Percentiles rank a stretch among this genome's conserved stretches.
Evolutionary conservation across 2,797 vertebrate species (phyloP).

Genomic region (Telmatherina bonti): DNA sequence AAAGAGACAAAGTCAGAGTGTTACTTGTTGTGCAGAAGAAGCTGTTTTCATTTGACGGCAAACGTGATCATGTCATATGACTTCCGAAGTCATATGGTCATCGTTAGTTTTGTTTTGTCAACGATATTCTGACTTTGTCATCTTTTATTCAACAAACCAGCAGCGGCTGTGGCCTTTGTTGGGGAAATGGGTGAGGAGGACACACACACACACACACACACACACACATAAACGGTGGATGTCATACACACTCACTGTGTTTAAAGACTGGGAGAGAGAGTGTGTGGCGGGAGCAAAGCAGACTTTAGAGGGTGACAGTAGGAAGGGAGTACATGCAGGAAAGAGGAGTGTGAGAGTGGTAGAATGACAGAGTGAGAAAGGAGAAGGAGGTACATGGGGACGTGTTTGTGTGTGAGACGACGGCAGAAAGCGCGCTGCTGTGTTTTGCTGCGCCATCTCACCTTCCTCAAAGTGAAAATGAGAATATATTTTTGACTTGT

Average conservation of each 20-base stretch:
- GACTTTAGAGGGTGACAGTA: conserved; percentile 21
- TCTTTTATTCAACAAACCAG: conserved; percentile 76
- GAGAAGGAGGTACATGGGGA: conserved; percentile 45
- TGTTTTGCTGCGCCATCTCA: conserved; percentile 72
- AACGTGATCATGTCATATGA: conserved; percentile 67
- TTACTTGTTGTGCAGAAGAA: conserved; percentile 54
- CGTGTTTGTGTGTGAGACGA: conserved; percentile 46
- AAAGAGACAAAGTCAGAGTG: conserved; percentile 44
- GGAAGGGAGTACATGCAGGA: conserved; percentile 12
- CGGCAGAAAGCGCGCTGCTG: conserved; percentile 39
- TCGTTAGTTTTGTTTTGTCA: conserved; percentile 75
- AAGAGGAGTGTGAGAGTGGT: conserved; percentile 29
- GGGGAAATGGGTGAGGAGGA: conserved; percentile 58
- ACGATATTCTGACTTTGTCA: conserved; percentile 72
- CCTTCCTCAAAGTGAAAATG: conserved; percentile 74
- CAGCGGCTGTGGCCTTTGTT: conserved; percentile 77
- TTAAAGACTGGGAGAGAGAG: conserved; percentile 33
- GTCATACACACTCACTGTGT: conserved; percentile 13
- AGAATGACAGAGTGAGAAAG: conserved; percentile 55
- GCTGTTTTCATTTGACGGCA: conserved; percentile 58
- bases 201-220: conserved; percentile 19
- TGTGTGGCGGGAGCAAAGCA: conserved; percentile 1
- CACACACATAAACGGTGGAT: too few species aligned
- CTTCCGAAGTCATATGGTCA: conserved; percentile 42
- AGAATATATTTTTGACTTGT: conserved; percentile 76